Evolutionary conservation across 2,797 vertebrate species (phyloP).

Genomic region (Poeciliopsis turneri): DNA sequence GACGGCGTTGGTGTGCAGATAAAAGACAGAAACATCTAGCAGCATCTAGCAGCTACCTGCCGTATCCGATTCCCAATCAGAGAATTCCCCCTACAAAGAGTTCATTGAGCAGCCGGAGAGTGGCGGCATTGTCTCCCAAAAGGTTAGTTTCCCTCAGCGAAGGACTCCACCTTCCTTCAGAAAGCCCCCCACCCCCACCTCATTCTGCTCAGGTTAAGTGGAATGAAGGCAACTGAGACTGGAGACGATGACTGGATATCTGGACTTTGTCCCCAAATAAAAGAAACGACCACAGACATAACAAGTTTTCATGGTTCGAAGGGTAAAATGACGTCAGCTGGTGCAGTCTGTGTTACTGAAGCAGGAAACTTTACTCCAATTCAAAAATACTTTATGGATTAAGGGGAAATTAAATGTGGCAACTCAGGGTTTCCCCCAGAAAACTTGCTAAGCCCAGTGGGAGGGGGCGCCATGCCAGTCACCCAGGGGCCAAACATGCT

Average conservation of each 20-base stretch:
- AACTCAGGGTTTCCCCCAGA: no score
- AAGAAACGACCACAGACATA: background rate
- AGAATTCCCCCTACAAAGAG: conserved; percentile 82
- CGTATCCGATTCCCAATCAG: conserved; percentile 84
- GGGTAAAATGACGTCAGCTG: background rate
- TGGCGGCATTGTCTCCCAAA: conserved; percentile 84
- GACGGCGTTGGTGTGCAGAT: conserved; percentile 36
- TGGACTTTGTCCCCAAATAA: background rate
- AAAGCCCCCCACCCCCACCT: conserved; percentile 52
- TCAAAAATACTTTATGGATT: no score
- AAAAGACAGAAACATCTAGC: conserved; percentile 66
- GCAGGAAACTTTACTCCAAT: background rate
- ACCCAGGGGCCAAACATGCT: no score
- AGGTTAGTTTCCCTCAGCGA: conserved; percentile 81
- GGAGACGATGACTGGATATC: background rate
- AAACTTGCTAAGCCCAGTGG: no score
- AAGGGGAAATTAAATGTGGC: no score
- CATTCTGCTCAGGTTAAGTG: conserved; percentile 84
- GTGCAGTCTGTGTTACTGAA: background rate
- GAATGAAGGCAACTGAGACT: conserved; percentile 63
- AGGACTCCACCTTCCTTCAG: conserved; percentile 70
- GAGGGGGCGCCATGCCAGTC: no score
- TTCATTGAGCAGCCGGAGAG: conserved; percentile 84
- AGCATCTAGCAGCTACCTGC: conserved; percentile 75
- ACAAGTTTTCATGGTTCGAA: background rate